phyloP scores from a whole-genome alignment of 1,140 invertebrate genomes.

The Ctenoplectra terminalis region DNA sequence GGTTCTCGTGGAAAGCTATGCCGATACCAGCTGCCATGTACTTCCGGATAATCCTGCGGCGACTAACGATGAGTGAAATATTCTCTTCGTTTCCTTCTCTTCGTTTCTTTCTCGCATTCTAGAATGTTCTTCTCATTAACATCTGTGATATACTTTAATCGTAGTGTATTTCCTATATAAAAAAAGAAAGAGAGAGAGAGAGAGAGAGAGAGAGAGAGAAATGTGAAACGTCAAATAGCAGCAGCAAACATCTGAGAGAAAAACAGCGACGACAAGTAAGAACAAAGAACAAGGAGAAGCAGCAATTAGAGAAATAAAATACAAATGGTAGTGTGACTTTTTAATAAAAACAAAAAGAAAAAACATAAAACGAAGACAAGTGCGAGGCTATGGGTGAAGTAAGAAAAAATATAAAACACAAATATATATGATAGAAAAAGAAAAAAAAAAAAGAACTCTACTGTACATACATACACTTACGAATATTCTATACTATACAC shows the following conservation, averaged over 20 bases:
- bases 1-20: slow-evolving; percentile 24
- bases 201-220: neutral
- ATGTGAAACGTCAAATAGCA: slow-evolving; percentile 12
- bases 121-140: slow-evolving; percentile 79
- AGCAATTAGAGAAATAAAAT: slow-evolving; percentile 56
- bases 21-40: slow-evolving; percentile 42
- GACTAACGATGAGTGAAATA: slow-evolving; percentile 45
- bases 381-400: slow-evolving; percentile 26
- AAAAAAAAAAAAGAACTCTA: slow-evolving; percentile 61
- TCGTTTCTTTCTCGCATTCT: slow-evolving; percentile 54
- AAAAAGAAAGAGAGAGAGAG: slow-evolving; percentile 9
- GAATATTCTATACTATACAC: slow-evolving; percentile 80
- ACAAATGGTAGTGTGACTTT: slow-evolving; percentile 56
- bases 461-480: slow-evolving; percentile 78
- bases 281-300: neutral
- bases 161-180: slow-evolving; percentile 77
- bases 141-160: slow-evolving; percentile 83
- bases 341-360: slow-evolving; percentile 42
- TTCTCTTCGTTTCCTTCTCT: slow-evolving; percentile 50
- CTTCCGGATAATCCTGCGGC: slow-evolving; percentile 50
- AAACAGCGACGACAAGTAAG: slow-evolving; percentile 23
- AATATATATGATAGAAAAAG: no score
- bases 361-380: slow-evolving; percentile 30
- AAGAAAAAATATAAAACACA: neutral
- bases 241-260: neutral